phyloP scores from a whole-genome alignment of 2,888 invertebrate species.

The Drosophila antonietae region DNA sequence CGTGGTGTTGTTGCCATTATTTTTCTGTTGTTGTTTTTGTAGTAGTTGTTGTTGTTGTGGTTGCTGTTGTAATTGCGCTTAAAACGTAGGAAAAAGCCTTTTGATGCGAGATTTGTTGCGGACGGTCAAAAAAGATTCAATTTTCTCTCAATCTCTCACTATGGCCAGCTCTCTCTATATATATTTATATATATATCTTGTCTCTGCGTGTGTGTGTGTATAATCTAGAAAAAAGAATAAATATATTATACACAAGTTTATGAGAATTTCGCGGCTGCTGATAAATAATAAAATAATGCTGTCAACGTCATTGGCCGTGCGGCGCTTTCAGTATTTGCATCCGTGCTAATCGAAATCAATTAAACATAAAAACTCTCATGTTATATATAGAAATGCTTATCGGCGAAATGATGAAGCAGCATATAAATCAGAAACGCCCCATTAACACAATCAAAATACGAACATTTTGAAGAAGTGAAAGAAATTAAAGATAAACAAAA shows the following conservation, averaged over 20 bases:
- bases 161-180: neutral
- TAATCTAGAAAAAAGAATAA: constrained; percentile 34
- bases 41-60: constrained; percentile 19
- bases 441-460: neutral
- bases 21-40: constrained; percentile 31
- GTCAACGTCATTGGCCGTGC: constrained; percentile 30
- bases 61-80: constrained; percentile 28
- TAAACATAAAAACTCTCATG: constrained; percentile 26
- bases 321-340: constrained; percentile 44
- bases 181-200: neutral
- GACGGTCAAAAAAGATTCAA: constrained; percentile 38
- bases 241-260: constrained; percentile 1
- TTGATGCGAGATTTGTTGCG: constrained; percentile 30
- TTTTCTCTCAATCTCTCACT: constrained; percentile 13
- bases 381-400: constrained; percentile 6
- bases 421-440: constrained; percentile 39
- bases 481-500: neutral
- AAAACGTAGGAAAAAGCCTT: constrained; percentile 20
- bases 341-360: constrained; percentile 43
- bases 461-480: neutral
- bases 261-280: constrained; percentile 18
- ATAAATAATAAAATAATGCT: constrained; percentile 12
- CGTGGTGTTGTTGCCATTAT: constrained; percentile 85
- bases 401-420: neutral
- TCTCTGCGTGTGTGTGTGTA: constrained; percentile 14